These are phyloP conservation scores for Orcinus orca DNA, from an alignment of 2,113 vertebrate genomes.

Conservation along the genomic window DNA sequence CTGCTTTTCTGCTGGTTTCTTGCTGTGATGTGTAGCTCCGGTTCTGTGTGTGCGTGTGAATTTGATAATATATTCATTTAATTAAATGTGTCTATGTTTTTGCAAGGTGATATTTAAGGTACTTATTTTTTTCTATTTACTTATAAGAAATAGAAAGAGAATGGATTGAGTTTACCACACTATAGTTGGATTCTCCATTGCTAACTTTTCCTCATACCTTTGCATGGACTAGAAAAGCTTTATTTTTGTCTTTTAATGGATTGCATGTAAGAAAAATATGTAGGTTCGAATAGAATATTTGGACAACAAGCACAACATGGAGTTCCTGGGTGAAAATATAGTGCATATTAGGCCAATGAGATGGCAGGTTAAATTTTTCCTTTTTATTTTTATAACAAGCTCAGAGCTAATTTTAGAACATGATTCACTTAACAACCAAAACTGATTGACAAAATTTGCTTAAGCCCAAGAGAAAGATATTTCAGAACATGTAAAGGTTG, in stretches of 20 bases:
- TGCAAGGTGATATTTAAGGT: conserved; percentile 62
- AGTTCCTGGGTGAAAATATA: conserved; percentile 59
- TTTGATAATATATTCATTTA: conserved; percentile 59
- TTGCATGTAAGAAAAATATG: conserved; percentile 65
- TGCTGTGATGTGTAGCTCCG: conserved; percentile 70
- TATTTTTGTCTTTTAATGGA: conserved; percentile 71
- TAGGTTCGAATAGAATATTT: conserved; percentile 70
- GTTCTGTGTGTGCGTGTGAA: conserved; percentile 61
- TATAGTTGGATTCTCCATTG: conserved; percentile 61
- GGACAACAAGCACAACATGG: conserved; percentile 48
- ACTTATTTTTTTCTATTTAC: conserved; percentile 11
- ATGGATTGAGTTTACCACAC: conserved; percentile 57
- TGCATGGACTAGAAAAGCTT: conserved; percentile 67
- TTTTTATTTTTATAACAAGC: conserved; percentile 63
- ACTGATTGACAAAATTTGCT: conserved; percentile 22
- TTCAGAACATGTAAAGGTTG: neutral
- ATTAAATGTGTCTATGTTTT: conserved; percentile 66
- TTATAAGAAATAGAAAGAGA: conserved; percentile 30
- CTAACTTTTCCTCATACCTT: conserved; percentile 68
- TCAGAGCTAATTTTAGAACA: conserved; percentile 57
- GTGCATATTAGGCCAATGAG: conserved; percentile 8
- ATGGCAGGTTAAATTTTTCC: conserved; percentile 54
- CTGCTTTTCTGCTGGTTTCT: conserved; percentile 75
- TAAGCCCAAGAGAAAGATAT: conserved; percentile 47
- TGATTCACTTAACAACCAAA: conserved; percentile 18